Base-by-base conservation (phyloP, 1,140 invertebrate genomes). In the Carposina sasakii region DNA sequence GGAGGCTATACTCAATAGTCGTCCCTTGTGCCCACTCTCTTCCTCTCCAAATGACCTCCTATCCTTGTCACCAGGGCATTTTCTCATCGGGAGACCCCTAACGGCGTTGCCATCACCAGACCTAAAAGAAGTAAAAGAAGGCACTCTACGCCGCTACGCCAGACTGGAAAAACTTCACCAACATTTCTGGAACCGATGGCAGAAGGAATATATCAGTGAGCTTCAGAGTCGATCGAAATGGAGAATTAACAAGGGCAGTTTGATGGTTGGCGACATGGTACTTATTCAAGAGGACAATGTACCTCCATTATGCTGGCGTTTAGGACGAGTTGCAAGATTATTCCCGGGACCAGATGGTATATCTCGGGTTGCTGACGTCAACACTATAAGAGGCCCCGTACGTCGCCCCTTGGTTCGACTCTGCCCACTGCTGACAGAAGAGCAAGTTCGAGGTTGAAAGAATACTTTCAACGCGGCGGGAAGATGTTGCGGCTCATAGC, bases 1-100 rank as follows among this genome's bases (percentile, higher is more conserved):
- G 5, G 63, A 67, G 37, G 55, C 57, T 0, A 30, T 57, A 34
- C 46, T 74, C 2, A 81, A 81, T 50, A 69, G 57, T 12, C 46
- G 71, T 17, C 65, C 65, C 9, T 26, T 77, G 3, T 59, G 47
- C 15, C 54, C 67, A 33, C 20, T 75, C 3, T 58, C 64, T 3
- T 28, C 48, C 37, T 54, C 64, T 40, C 60, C 62, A 21, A 28
- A 55, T 26, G 65, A 74, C 17, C 22, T 58, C 3, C 9, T 36
- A 2, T 22, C 53, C 10, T 46, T 78, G 2, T 70, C 71, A 3
- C 67, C 67, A 13, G 52, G 48, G 9, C 56, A 69, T 40, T 69
- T 61, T 22, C 37, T 70, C 4, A 62, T 64, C 12, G 54, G 48
- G 2, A 22, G 45, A 28, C 28, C 42, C 4, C 17, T 28, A 17